phyloP scores from a whole-genome alignment of 1,140 invertebrate species.

The Arion vulgaris region DNA sequence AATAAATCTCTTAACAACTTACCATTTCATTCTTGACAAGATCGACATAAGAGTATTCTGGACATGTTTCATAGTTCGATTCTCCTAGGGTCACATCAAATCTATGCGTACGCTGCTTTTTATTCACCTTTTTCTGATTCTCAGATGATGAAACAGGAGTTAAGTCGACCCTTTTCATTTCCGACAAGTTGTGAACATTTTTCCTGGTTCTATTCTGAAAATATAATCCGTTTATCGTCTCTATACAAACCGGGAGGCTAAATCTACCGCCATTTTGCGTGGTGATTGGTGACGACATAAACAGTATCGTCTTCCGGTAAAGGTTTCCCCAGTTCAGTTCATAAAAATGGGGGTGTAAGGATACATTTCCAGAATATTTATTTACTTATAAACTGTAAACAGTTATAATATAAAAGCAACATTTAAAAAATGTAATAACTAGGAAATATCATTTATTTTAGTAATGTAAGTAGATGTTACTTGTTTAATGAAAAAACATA shows the following conservation, averaged over 20 bases:
- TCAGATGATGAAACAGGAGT: neutral
- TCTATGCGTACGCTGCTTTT: neutral
- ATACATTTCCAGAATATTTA: too few relatives aligned
- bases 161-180: slow-evolving; percentile 21
- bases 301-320: slow-evolving; percentile 8
- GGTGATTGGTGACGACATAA: slow-evolving; percentile 29
- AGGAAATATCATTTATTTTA: too few relatives aligned
- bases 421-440: too few relatives aligned
- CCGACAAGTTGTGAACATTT: slow-evolving; percentile 10
- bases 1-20: too few relatives aligned
- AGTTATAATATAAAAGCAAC: too few relatives aligned
- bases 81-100: slow-evolving; percentile 27
- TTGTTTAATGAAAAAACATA: too few relatives aligned
- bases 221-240: neutral
- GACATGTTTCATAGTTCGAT: slow-evolving; percentile 23
- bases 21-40: slow-evolving; percentile 27
- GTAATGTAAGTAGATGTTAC: too few relatives aligned
- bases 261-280: slow-evolving; percentile 43
- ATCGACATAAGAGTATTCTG: slow-evolving; percentile 30
- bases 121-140: slow-evolving; percentile 10
- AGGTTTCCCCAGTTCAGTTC: slow-evolving; percentile 4
- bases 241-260: slow-evolving; percentile 11
- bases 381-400: too few relatives aligned
- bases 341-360: neutral
- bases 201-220: neutral